Conservation (phyloP, 2,113 vertebrate species). For the Labeo rohita region DNA sequence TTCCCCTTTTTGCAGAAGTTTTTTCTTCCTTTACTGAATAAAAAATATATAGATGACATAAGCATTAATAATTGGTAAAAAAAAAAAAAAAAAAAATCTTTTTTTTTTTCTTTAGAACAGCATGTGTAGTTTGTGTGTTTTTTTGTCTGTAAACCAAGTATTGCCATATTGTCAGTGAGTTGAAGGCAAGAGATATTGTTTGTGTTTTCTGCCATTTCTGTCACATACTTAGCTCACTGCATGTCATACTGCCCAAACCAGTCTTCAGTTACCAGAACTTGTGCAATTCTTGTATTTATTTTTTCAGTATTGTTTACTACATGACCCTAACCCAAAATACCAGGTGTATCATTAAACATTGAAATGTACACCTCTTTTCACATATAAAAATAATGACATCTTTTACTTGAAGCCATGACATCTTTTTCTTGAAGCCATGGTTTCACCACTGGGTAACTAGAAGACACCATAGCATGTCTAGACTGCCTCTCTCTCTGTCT, state of each 20-base stretch:
- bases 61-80: too few relatives aligned
- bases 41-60: too few relatives aligned
- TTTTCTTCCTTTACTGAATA: too few relatives aligned
- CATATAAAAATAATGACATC: background rate
- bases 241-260: background rate
- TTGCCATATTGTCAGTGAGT: background rate
- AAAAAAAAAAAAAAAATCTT: too few relatives aligned
- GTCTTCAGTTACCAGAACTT: background rate
- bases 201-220: background rate
- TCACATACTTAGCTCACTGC: background rate
- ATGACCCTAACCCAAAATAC: background rate
- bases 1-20: too few relatives aligned
- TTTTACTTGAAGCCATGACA: background rate
- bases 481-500: slow-evolving; percentile 13
- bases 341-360: background rate
- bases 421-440: background rate
- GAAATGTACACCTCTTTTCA: background rate
- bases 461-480: slow-evolving; percentile 29
- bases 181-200: background rate
- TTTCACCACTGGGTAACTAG: background rate
- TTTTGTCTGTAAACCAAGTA: background rate
- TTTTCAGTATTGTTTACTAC: background rate
- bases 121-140: background rate
- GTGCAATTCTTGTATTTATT: background rate
- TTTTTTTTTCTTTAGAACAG: background rate